Evolutionary conservation across 2,113 vertebrate genomes (phyloP).

Genomic region (Coptodon rendalli): DNA sequence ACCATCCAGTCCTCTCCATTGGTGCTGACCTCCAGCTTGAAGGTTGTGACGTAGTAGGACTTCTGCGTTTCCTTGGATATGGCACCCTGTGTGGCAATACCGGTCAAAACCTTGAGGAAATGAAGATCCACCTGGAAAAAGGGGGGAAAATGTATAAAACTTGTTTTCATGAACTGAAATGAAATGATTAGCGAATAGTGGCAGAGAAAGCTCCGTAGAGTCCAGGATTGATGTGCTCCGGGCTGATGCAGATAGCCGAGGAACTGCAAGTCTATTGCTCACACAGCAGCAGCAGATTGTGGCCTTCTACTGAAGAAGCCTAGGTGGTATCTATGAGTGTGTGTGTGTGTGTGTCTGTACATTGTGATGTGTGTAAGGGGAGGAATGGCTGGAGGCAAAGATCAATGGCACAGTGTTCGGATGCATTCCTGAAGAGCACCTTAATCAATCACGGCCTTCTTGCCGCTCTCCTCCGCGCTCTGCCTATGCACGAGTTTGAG

Average conservation of each 20-base stretch:
- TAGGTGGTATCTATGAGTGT: neutral
- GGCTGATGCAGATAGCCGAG: slow-evolving; percentile 23
- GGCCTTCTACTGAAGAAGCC: slow-evolving; percentile 16
- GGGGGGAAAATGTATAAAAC: accelerated
- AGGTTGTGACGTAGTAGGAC: slow-evolving; percentile 90
- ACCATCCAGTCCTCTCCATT: slow-evolving; percentile 99
- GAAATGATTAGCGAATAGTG: neutral
- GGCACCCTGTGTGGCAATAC: slow-evolving; percentile 93
- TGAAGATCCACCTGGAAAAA: slow-evolving; percentile 88
- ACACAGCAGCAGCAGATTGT: slow-evolving; percentile 3
- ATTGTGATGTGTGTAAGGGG: slow-evolving; percentile 3
- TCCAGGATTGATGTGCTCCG: neutral
- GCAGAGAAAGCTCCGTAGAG: neutral
- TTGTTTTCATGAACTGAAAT: neutral
- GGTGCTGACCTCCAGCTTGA: slow-evolving; percentile 97
- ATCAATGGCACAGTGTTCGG: slow-evolving; percentile 64
- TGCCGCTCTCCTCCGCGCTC: neutral
- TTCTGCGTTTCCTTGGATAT: slow-evolving; percentile 91
- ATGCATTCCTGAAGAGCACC: slow-evolving; percentile 60
- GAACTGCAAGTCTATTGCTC: slow-evolving; percentile 34
- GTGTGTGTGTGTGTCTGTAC: neutral
- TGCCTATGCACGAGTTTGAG: neutral
- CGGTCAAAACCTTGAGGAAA: slow-evolving; percentile 92
- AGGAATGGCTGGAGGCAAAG: slow-evolving; percentile 42
- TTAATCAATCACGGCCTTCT: slow-evolving; percentile 67